Evolutionary conservation across 2,113 vertebrate genomes (phyloP).

Genomic region (Anolis sagrei): DNA sequence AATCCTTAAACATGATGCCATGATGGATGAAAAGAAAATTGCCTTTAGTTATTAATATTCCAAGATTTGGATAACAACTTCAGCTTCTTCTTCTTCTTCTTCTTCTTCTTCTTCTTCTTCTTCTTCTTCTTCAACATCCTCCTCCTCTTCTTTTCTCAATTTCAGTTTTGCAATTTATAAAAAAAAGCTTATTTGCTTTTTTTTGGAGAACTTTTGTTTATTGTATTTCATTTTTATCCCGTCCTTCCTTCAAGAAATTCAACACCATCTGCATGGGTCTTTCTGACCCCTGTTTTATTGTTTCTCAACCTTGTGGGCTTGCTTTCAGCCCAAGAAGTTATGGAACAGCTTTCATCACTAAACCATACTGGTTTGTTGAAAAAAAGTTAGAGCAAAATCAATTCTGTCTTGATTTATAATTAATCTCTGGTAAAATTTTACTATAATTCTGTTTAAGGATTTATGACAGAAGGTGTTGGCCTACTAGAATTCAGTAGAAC

Average conservation of each 20-base stretch:
- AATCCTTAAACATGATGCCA: neutral
- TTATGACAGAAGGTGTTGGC: conserved; percentile 16
- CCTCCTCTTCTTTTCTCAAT: too few species aligned
- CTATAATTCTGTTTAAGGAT: conserved; percentile 1
- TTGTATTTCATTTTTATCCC: neutral
- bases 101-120: neutral
- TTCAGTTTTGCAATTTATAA: neutral
- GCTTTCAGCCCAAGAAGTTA: too few species aligned
- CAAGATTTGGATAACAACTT: too few species aligned
- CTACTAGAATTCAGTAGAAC: neutral
- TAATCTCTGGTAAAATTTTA: neutral
- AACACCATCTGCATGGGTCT: neutral
- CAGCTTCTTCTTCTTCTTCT: too few species aligned
- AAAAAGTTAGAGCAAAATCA: neutral
- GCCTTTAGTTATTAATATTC: neutral
- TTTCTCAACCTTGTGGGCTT: neutral
- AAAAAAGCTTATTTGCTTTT: neutral
- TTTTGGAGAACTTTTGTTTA: neutral
- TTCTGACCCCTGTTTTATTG: neutral
- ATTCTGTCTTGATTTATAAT: neutral
- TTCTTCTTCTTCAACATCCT: too few species aligned
- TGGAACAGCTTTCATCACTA: neutral
- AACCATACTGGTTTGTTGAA: neutral
- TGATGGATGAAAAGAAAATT: neutral
- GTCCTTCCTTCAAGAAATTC: neutral